Percentiles rank a stretch among this genome's conserved stretches.
Evolutionary conservation across 2,113 vertebrate genomes (phyloP).

Genomic region (Serinus canaria): DNA sequence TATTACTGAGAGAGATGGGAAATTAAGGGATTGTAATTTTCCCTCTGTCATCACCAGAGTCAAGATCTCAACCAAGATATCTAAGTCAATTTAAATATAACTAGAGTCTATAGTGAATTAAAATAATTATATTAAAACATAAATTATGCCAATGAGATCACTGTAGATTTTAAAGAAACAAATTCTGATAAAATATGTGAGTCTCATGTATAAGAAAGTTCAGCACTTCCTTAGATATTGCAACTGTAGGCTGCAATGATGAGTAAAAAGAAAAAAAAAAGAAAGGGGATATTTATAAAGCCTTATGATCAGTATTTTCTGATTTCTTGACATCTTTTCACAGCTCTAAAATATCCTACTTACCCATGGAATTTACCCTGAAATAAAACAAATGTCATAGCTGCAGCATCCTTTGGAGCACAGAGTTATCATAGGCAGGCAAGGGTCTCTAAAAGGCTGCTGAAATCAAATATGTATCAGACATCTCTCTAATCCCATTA

Average conservation of each 20-base stretch:
- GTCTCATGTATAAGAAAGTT: not conserved
- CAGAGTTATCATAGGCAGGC: not conserved
- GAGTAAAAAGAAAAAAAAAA: not conserved
- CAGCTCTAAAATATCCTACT: not conserved
- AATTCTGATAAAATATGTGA: not conserved
- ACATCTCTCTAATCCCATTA: slow-evolving; percentile 2
- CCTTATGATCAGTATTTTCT: not conserved
- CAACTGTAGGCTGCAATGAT: not conserved
- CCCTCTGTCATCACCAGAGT: not conserved
- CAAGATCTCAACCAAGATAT: not conserved
- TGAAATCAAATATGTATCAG: slow-evolving; percentile 29
- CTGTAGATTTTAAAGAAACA: not conserved
- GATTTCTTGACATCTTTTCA: slow-evolving; percentile 1
- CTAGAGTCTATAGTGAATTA: not conserved
- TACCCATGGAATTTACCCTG: slow-evolving; percentile 36
- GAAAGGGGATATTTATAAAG: not conserved
- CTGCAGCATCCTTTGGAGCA: not conserved
- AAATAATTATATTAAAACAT: not conserved
- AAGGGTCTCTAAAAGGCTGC: not conserved
- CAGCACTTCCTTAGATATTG: not conserved
- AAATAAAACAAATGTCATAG: slow-evolving; percentile 44
- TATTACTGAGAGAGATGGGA: not conserved
- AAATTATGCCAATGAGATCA: not conserved
- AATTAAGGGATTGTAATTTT: not conserved
- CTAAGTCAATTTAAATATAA: not conserved